These are phyloP conservation scores for Atethmia centrago DNA, from an alignment of 2,888 invertebrate species.

Conservation along the genomic window DNA sequence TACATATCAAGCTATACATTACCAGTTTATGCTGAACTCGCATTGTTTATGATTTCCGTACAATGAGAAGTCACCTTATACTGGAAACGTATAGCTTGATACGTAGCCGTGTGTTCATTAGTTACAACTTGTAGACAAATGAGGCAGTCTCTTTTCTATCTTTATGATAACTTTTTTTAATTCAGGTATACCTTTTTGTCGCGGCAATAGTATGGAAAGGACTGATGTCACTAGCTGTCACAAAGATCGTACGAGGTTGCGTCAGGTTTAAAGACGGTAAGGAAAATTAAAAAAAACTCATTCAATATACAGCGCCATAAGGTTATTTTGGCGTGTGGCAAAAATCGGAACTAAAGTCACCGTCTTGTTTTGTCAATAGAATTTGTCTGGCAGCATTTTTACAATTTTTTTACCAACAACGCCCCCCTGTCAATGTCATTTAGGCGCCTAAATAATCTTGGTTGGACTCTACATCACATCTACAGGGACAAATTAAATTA, in stretches of 20 bases:
- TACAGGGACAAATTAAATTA: too few species aligned
- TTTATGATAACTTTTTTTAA: constrained; percentile 10
- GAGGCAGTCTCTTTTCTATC: background rate
- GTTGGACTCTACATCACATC: too few species aligned
- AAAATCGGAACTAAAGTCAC: background rate
- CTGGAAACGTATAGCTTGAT: too few species aligned
- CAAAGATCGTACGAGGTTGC: constrained; percentile 82
- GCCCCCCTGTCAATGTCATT: background rate
- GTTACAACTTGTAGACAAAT: background rate
- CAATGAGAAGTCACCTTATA: too few species aligned
- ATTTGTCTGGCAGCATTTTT: background rate
- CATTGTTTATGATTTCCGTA: too few species aligned
- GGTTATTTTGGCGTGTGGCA: background rate
- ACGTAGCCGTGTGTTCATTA: too few species aligned
- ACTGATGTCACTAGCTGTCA: constrained; percentile 76
- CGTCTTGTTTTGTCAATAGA: background rate
- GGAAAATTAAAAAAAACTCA: background rate
- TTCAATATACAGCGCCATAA: background rate
- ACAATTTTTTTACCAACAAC: background rate
- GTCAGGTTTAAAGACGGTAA: constrained; percentile 82
- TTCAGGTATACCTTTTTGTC: constrained; percentile 84
- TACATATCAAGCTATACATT: too few species aligned
- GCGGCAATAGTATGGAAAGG: constrained; percentile 80
- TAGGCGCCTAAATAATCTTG: background rate
- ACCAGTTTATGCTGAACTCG: too few species aligned